phyloP scores from a whole-genome alignment of 2,113 vertebrate species.

The Cinclus mexicanus region DNA sequence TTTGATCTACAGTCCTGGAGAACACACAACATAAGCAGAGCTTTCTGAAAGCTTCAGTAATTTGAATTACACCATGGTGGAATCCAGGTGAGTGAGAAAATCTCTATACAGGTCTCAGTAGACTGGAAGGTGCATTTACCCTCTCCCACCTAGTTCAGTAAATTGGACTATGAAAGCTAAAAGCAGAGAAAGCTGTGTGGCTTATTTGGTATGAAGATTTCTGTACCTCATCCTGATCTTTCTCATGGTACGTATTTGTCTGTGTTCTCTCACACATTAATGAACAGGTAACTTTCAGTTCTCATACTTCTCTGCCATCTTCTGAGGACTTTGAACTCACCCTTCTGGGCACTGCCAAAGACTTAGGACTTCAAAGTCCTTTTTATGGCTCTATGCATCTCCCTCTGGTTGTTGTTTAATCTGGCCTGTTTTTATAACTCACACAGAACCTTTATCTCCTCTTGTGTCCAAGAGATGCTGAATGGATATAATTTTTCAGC shows the following conservation, averaged over 20 bases:
- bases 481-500: not conserved
- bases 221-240: not conserved
- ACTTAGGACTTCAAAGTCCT: not conserved
- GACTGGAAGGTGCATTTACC: not conserved
- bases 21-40: not conserved
- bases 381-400: not conserved
- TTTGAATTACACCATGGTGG: not conserved
- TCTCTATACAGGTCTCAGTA: not conserved
- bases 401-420: not conserved
- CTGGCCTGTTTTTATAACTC: not conserved
- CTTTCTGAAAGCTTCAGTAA: not conserved
- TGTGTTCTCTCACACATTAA: not conserved
- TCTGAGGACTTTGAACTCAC: not conserved
- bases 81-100: not conserved
- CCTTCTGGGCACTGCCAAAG: not conserved
- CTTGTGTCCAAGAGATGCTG: not conserved
- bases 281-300: not conserved
- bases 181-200: not conserved
- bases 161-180: not conserved
- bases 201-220: not conserved
- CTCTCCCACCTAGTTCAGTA: not conserved
- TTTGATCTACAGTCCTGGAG: not conserved
- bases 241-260: rapidly evolving
- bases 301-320: not conserved
- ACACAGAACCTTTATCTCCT: not conserved